Percentiles rank a stretch among this genome's conserved stretches.
Conservation (phyloP, 1,140 invertebrate species). For the Drosophila asahinai region DNA sequence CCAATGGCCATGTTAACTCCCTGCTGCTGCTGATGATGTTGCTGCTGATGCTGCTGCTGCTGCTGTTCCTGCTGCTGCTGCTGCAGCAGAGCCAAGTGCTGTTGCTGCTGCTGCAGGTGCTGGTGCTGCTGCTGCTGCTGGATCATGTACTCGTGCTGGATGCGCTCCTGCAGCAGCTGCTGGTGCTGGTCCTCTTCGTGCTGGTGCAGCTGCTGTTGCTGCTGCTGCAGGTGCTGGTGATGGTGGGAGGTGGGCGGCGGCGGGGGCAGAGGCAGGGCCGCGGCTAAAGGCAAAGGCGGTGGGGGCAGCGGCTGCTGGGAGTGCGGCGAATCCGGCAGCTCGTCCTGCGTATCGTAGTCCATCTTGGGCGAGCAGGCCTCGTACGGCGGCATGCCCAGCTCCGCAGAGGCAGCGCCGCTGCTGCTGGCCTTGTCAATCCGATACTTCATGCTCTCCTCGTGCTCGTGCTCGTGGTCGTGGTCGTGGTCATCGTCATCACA, state of each 20-base stretch:
- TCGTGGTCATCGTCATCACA: slow-evolving; percentile 64
- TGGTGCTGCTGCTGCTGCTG: slow-evolving; percentile 77
- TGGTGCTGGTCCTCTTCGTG: slow-evolving; percentile 54
- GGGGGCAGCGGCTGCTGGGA: slow-evolving; percentile 53
- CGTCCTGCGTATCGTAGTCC: slow-evolving; percentile 75
- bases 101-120: slow-evolving; percentile 75
- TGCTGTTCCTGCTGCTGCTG: slow-evolving; percentile 60
- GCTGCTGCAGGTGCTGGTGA: slow-evolving; percentile 54
- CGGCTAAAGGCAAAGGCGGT: slow-evolving; percentile 45
- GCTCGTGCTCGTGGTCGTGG: slow-evolving; percentile 29
- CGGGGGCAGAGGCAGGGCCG: slow-evolving; percentile 37
- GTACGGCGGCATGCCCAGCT: slow-evolving; percentile 66
- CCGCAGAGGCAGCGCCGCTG: slow-evolving; percentile 63
- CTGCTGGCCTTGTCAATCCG: slow-evolving; percentile 69
- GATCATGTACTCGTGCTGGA: slow-evolving; percentile 73
- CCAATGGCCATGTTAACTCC: slow-evolving; percentile 64
- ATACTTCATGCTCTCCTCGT: slow-evolving; percentile 65
- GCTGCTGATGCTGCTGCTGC: slow-evolving; percentile 53
- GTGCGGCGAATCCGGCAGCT: slow-evolving; percentile 66
- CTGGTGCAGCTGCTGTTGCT: slow-evolving; percentile 61
- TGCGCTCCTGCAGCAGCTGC: slow-evolving; percentile 72
- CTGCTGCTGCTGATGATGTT: slow-evolving; percentile 63
- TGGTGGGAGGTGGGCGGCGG: slow-evolving; percentile 51
- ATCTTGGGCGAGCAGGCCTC: slow-evolving; percentile 71
- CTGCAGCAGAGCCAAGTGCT: slow-evolving; percentile 66